Evolutionary conservation across 1,140 invertebrate species (phyloP).

Genomic region (Pogonognathellus flavescens): DNA sequence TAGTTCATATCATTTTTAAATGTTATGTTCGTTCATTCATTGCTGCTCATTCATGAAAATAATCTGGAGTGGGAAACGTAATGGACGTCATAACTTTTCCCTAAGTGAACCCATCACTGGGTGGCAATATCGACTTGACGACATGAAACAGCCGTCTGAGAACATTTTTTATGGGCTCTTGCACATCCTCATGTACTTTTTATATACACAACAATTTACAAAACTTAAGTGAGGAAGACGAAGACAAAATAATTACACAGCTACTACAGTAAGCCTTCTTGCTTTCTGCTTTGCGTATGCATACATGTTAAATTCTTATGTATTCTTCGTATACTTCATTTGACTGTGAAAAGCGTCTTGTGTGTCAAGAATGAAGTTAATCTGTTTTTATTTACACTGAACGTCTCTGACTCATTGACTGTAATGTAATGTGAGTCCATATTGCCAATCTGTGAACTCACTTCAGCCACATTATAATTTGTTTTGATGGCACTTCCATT

Average conservation of each 20-base stretch:
- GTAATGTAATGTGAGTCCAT: constrained; percentile 12
- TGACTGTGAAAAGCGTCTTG: neutral
- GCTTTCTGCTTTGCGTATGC: too few species aligned
- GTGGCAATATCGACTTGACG: constrained; percentile 61
- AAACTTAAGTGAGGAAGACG: constrained; percentile 1
- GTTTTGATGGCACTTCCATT: constrained; percentile 33
- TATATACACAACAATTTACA: neutral
- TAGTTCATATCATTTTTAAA: too few species aligned
- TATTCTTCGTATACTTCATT: neutral
- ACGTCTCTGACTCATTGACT: constrained; percentile 35
- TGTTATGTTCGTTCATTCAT: constrained; percentile 51
- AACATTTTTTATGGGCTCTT: constrained; percentile 12
- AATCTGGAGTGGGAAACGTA: constrained; percentile 51
- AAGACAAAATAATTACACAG: neutral
- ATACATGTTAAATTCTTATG: too few species aligned
- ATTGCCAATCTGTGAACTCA: constrained; percentile 7
- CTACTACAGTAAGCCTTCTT: neutral
- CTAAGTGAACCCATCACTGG: constrained; percentile 64
- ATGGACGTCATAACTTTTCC: constrained; percentile 62
- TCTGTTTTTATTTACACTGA: constrained; percentile 44
- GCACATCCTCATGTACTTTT: constrained; percentile 27
- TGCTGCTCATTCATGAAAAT: constrained; percentile 46
- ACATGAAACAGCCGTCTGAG: constrained; percentile 62
- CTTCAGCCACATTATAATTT: constrained; percentile 37
- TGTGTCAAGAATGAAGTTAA: constrained; percentile 17